Conservation (phyloP, 53 echinoderm and acorn worm genomes). For the Luidia sarsii region DNA sequence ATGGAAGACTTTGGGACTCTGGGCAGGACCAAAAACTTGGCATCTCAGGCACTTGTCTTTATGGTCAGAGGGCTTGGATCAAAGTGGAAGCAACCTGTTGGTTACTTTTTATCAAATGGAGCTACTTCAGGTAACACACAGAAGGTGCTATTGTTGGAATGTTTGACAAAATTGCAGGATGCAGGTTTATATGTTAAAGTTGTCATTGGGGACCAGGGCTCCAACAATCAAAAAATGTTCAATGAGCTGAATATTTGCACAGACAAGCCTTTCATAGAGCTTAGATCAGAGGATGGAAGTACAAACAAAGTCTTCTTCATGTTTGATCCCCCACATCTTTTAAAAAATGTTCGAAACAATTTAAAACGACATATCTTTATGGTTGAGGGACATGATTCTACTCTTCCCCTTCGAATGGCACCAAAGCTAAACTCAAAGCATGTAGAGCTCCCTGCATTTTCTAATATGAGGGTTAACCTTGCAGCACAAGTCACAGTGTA, state of each 20-base stretch:
- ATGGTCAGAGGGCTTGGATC: slow-evolving; percentile 33
- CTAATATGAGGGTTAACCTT: slow-evolving; percentile 27
- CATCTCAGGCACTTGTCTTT: slow-evolving; percentile 40
- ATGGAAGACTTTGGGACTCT: slow-evolving; percentile 38
- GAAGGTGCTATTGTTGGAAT: slow-evolving; percentile 9
- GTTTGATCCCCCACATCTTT: slow-evolving; percentile 49
- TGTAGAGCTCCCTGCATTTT: slow-evolving; percentile 29
- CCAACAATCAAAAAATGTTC: slow-evolving; percentile 19
- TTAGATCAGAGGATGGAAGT: slow-evolving; percentile 6
- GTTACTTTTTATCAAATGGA: slow-evolving; percentile 25
- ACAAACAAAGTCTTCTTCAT: slow-evolving; percentile 15
- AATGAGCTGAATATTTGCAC: slow-evolving; percentile 1
- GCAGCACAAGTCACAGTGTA: slow-evolving; percentile 50
- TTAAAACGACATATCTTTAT: background rate
- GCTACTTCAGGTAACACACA: slow-evolving; percentile 11
- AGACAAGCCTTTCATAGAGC: slow-evolving; percentile 21
- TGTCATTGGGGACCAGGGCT: slow-evolving; percentile 39
- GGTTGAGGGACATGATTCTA: slow-evolving; percentile 20
- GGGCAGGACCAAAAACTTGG: slow-evolving; percentile 30
- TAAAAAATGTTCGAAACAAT: slow-evolving; percentile 37
- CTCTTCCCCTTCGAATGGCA: slow-evolving; percentile 1
- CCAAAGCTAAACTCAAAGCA: slow-evolving; percentile 38
- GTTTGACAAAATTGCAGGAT: background rate
- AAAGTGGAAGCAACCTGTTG: slow-evolving; percentile 53
- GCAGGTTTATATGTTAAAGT: slow-evolving; percentile 31